These are phyloP conservation scores for Polymixis lichenea DNA, from an alignment of 2,888 invertebrate species.

Conservation along the genomic window DNA sequence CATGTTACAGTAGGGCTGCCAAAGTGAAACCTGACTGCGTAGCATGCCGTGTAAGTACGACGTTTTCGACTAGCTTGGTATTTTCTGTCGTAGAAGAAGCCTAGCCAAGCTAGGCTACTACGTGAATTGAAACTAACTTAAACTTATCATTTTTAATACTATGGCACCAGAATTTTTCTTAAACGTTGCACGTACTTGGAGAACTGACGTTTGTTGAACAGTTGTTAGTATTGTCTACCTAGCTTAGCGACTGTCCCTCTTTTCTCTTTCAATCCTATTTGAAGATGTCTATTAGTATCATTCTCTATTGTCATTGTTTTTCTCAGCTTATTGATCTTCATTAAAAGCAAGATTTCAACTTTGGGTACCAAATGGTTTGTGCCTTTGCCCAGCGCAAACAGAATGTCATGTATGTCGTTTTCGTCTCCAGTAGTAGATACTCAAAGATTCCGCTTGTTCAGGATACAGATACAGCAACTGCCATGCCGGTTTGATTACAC, in stretches of 20 bases:
- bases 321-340: not conserved
- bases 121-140: not conserved
- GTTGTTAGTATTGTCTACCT: not conserved
- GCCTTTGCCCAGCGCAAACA: not conserved
- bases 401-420: not conserved
- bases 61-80: not conserved
- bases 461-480: constrained; percentile 8
- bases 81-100: not conserved
- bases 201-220: not conserved
- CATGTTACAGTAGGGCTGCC: constrained; percentile 43
- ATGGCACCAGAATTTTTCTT: not conserved
- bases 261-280: not conserved
- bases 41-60: not conserved
- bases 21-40: not conserved
- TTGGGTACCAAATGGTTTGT: not conserved
- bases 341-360: not conserved
- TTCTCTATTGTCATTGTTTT: too few species aligned
- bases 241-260: too few species aligned
- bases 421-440: constrained; percentile 11
- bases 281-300: not conserved
- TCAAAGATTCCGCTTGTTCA: constrained; percentile 51
- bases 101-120: not conserved
- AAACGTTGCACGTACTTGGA: not conserved
- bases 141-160: not conserved
- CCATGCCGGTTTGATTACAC: constrained; percentile 38